phyloP scores from a whole-genome alignment of 2,113 vertebrate genomes.

The Lutjanus erythropterus region DNA sequence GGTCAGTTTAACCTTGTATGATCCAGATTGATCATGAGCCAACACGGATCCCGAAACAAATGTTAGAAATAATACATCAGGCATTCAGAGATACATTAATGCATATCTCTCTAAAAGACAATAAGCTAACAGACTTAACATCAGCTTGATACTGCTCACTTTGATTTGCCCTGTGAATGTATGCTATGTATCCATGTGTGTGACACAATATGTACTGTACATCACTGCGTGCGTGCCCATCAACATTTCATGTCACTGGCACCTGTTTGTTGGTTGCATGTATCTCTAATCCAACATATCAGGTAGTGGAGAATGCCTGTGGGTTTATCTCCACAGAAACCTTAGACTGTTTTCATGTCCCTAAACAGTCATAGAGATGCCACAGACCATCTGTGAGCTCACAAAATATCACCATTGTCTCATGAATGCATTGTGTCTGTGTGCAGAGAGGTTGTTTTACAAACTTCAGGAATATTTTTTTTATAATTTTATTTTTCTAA shows the following conservation, averaged over 20 bases:
- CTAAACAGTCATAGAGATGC: conserved; percentile 74
- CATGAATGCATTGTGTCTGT: conserved; percentile 33
- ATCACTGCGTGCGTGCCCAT: conserved; percentile 27
- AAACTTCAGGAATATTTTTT: neutral
- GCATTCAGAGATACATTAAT: neutral
- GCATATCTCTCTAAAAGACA: neutral
- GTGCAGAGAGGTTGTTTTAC: neutral
- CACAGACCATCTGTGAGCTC: conserved; percentile 50
- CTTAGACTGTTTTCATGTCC: conserved; percentile 73
- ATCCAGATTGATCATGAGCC: neutral
- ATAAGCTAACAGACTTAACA: conserved; percentile 1
- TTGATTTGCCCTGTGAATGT: conserved; percentile 10
- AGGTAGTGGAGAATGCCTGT: conserved; percentile 70
- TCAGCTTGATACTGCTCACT: neutral
- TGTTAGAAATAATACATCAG: neutral
- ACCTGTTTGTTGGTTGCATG: conserved; percentile 73
- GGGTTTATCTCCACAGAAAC: conserved; percentile 71
- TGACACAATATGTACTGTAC: conserved; percentile 36
- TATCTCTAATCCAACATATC: conserved; percentile 69
- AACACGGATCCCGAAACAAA: neutral
- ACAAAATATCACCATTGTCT: conserved; percentile 56
- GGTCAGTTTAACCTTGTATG: neutral
- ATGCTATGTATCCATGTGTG: conserved; percentile 3
- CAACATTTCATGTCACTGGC: conserved; percentile 61
- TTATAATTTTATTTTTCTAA: neutral